Evolutionary conservation across 2,797 vertebrate species (phyloP).

Genomic region (Poecilia wingei): DNA sequence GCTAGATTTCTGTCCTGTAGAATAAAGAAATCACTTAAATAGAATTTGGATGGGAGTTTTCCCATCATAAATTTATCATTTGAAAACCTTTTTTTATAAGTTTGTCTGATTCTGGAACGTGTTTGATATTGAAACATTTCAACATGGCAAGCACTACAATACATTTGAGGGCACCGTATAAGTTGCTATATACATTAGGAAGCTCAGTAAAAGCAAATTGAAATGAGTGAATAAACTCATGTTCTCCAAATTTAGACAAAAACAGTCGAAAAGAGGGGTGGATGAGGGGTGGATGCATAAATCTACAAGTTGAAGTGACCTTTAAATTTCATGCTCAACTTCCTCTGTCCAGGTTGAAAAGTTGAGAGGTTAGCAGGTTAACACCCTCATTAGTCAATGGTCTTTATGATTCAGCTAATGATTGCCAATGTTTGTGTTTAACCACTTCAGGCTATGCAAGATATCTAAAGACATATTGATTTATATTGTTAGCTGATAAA

Average conservation of each 20-base stretch:
- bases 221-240: not conserved
- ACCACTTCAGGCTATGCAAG: slow-evolving; percentile 15
- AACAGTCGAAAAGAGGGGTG: not conserved
- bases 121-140: not conserved
- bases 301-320: not conserved
- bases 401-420: slow-evolving; percentile 60
- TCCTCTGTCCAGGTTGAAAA: slow-evolving; percentile 52
- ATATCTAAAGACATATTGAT: slow-evolving; percentile 23
- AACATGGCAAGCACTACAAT: not conserved
- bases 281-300: not conserved
- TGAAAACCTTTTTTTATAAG: not conserved
- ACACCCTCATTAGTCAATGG: slow-evolving; percentile 62
- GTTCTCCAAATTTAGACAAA: not conserved
- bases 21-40: not conserved
- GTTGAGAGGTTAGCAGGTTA: slow-evolving; percentile 65
- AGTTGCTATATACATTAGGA: not conserved
- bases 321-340: slow-evolving; percentile 34
- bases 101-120: not conserved
- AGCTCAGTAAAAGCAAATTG: not conserved
- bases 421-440: slow-evolving; percentile 45
- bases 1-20: not conserved
- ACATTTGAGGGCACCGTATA: not conserved
- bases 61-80: not conserved
- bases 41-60: not conserved
- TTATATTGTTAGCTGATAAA: slow-evolving; percentile 18